Evolutionary conservation across 2,797 vertebrate genomes (phyloP), one percentile per base, ranked within the genome.

Genomic region (Coilia nasus): DNA sequence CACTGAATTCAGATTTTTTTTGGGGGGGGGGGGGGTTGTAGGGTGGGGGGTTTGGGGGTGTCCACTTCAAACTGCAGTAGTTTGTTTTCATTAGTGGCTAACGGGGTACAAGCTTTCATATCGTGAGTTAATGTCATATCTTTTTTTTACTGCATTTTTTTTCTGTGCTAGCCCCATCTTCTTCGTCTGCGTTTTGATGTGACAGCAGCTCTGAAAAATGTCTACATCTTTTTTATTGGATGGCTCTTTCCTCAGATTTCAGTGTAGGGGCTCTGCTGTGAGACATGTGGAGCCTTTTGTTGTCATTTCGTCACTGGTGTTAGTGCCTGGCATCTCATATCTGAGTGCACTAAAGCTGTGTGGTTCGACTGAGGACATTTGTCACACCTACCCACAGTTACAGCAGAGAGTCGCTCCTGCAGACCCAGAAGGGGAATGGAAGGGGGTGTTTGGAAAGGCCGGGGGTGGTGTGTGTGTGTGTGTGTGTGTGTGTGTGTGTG

Each of bases 371-470:
- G 31, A 12, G 35, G 35, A 44, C 71, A 92, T 94, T 94, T 94
- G 93, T 95, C 95, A 93, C 93, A 94, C 93, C 93, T 93, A 92
- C 92, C 92, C 92, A 89, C 91, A 91, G 91, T 17, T 92, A 91
- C 88, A 14, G 87, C 89, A 89, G 78, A 67, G 87, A 90, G 83
- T 93, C 86, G 75, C 87, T 90, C 90, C 87, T 89, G 91, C 91
- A 92, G 88, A 91, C 94, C 94, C 93, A 92, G 92, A 89, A 94
- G 94, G 93, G 93, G 91, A 93, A 93, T 95, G 93, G 17, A 54
- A 54, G 50, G 14, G 93, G 47, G 44, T 2, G 50, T 54, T 9
- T 54, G 50, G 9, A 14, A 9, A 54, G 7, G 7, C 9, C 2
- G 14, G 50, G 50, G 14, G 50, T 54, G 50, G 50, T 3, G 50